Evolutionary conservation across 2,797 vertebrate genomes (phyloP).

Genomic region (Fringilla coelebs): DNA sequence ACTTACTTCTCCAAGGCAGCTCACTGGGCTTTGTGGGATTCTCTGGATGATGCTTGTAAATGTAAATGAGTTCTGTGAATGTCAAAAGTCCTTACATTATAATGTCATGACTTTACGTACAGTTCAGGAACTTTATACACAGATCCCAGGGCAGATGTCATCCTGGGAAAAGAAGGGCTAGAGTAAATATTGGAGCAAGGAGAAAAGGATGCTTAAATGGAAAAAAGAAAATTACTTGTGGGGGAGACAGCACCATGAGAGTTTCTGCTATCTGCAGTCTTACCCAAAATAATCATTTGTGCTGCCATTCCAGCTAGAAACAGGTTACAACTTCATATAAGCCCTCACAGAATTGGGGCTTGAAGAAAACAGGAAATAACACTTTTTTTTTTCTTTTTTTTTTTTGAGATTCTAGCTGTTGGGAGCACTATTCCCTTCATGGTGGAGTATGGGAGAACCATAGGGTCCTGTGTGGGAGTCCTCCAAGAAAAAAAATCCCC

Average conservation of each 20-base stretch:
- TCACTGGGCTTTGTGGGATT: background rate
- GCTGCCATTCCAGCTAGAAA: background rate
- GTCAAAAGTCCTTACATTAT: background rate
- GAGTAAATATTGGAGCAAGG: background rate
- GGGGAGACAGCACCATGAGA: background rate
- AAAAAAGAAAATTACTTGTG: conserved; percentile 4
- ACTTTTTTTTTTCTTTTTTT: background rate
- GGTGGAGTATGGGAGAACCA: background rate
- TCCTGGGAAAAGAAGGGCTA: background rate
- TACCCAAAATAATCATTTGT: conserved; percentile 19
- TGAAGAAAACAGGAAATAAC: background rate
- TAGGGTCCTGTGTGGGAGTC: background rate
- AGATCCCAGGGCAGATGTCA: background rate
- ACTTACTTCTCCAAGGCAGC: background rate
- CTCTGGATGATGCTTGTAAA: background rate
- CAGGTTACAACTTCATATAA: background rate
- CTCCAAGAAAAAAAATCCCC: background rate
- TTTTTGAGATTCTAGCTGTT: background rate
- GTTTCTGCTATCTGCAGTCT: conserved; percentile 3
- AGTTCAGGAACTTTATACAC: background rate
- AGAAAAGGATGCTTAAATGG: background rate
- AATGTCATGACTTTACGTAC: background rate
- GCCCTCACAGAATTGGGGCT: background rate
- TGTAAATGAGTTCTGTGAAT: background rate
- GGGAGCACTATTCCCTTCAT: background rate